Percentiles rank a stretch among this genome's conserved stretches.
phyloP scores from a whole-genome alignment of 2,113 vertebrate species.

The Corythaeola cristata region DNA sequence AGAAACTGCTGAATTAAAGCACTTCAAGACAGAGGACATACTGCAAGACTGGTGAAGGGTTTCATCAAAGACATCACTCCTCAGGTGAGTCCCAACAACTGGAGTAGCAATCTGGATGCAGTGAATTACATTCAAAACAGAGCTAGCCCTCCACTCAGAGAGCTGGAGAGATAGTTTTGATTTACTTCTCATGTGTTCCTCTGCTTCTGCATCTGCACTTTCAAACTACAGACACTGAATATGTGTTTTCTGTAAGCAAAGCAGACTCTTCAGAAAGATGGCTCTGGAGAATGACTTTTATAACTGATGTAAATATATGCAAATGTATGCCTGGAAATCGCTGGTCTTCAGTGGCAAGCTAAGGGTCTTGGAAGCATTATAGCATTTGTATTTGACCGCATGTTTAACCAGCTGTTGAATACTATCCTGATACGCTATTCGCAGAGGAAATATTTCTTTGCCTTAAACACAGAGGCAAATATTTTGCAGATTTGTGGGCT shows the following conservation, averaged over 20 bases:
- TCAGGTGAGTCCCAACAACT: background rate
- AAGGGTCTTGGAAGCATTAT: background rate
- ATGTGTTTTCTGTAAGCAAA: background rate
- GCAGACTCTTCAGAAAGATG: background rate
- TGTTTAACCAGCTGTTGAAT: background rate
- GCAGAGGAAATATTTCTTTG: background rate
- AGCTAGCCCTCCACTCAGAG: background rate
- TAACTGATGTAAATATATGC: background rate
- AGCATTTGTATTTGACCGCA: background rate
- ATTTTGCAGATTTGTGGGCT: background rate
- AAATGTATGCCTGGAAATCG: background rate
- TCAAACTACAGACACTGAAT: background rate
- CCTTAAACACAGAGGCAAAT: background rate
- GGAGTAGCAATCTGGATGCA: background rate
- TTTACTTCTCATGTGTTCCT: background rate
- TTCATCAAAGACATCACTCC: background rate
- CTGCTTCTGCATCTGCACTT: background rate
- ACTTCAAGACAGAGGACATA: background rate
- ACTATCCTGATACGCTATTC: background rate
- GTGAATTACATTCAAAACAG: background rate
- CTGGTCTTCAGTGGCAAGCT: background rate
- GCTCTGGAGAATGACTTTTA: background rate
- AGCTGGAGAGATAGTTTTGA: background rate
- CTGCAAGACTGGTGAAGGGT: background rate
- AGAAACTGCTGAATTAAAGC: background rate